Evolutionary conservation across 2,888 invertebrate species (phyloP).

Genomic region (Chalcis sispes): DNA sequence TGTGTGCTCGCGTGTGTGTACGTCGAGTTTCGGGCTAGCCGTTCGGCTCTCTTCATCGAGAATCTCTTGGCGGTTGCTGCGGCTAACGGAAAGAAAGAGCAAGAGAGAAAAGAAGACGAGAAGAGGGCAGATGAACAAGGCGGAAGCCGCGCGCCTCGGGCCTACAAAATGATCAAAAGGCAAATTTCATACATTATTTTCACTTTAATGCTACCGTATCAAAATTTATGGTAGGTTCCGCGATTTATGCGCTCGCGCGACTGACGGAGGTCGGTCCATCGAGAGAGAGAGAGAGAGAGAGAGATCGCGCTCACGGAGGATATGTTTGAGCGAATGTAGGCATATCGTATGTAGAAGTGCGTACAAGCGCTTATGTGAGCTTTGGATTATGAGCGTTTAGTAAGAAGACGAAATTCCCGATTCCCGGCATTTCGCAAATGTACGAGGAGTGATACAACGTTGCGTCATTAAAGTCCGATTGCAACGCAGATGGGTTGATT

Average conservation of each 20-base stretch:
- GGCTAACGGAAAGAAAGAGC: constrained; percentile 1
- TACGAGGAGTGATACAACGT: too few species aligned
- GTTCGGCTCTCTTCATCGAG: too few species aligned
- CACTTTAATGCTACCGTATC: constrained; percentile 75
- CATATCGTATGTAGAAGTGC: too few species aligned
- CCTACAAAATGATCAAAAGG: constrained; percentile 75
- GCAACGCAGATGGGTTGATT: too few species aligned
- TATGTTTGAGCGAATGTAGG: too few species aligned
- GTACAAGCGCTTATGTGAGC: too few species aligned
- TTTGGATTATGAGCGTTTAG: too few species aligned
- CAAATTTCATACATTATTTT: constrained; percentile 75
- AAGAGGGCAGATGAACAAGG: constrained; percentile 47
- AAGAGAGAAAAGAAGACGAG: constrained; percentile 43
- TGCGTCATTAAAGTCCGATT: too few species aligned
- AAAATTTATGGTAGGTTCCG: constrained; percentile 73
- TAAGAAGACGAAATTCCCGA: too few species aligned
- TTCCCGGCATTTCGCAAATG: too few species aligned
- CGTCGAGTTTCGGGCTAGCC: too few species aligned
- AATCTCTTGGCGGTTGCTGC: background rate
- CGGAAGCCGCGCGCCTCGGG: constrained; percentile 73
- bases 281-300: background rate
- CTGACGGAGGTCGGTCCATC: background rate
- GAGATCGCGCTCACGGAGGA: background rate
- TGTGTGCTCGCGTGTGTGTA: too few species aligned
- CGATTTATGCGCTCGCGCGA: constrained; percentile 70